Base-by-base conservation (phyloP, 1,140 invertebrate genomes). In the Trinorchestia longiramus region DNA sequence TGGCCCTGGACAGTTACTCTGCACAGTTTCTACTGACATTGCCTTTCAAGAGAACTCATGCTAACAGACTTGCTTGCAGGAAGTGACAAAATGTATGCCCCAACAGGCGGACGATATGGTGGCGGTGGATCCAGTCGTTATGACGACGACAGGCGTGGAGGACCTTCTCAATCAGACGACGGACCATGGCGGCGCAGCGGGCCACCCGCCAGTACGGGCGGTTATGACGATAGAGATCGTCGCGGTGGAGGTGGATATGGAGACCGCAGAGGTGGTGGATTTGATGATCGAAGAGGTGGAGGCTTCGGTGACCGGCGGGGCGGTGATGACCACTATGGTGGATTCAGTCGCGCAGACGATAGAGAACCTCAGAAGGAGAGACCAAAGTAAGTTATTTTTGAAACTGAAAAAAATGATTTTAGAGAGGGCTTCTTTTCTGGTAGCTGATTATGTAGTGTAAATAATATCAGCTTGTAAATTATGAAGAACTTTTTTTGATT, bases 121-220 rank as follows among this genome's bases (percentile, higher is more conserved):
- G 92, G 92, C 41, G 92, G 92, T 40, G 92, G 36, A 23, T 23
- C 28, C 3, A 28, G 88, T 42, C 88, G 88, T 15, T 91, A 91
- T 91, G 88, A 91, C 41, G 88, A 91, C 88, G 88, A 91, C 88
- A 91, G 88, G 43, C 88, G 88, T 4, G 28, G 62, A 6, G 87
- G 87, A 88, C 88, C 88, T 23, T 91, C 88, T 42, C 88, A 41
- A 0, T 91, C 88, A 23, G 88, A 91, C 43, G 88, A 91, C 28
- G 88, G 43, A 36, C 88, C 88, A 3, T 91, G 88, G 88, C 88
- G 88, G 4, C 88, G 88, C 41, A 91, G 88, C 88, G 88, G 88
- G 11, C 88, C 88, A 0, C 62, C 28, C 15, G 62, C 62, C 28
- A 77, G 62, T 36, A 8, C 88, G 41, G 88, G 88, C 11, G 88